Conservation (phyloP, 2,888 invertebrate species). For the Calameuta pallipes region DNA sequence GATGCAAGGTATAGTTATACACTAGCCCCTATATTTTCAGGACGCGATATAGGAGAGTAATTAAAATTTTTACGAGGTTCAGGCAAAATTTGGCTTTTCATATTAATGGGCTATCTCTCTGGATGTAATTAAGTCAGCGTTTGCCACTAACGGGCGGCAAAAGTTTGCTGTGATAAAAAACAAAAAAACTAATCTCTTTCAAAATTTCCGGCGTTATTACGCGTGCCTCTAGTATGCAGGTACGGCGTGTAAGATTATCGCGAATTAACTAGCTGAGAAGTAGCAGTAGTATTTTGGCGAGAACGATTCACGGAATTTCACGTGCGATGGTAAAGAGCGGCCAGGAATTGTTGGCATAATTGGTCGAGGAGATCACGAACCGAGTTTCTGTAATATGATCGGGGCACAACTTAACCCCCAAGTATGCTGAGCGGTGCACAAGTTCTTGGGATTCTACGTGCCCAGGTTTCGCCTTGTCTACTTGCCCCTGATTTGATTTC, state of each 20-base stretch:
- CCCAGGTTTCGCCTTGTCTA: constrained; percentile 37
- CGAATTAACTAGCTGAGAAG: background rate
- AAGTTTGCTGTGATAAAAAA: too few relatives aligned
- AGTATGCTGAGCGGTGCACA: background rate
- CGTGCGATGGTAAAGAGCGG: background rate
- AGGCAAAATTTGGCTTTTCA: background rate
- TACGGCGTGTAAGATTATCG: background rate
- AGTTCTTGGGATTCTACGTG: constrained; percentile 33
- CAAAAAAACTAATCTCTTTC: too few relatives aligned
- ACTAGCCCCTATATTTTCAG: background rate
- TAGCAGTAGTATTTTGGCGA: background rate
- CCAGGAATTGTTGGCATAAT: background rate
- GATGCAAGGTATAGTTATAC: background rate
- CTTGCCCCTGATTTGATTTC: constrained; percentile 51
- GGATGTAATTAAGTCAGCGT: too few relatives aligned
- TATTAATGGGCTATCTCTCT: background rate
- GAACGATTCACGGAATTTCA: background rate
- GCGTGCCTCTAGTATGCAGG: background rate
- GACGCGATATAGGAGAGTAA: background rate
- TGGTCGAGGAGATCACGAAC: background rate
- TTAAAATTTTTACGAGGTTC: background rate
- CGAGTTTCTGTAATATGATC: background rate
- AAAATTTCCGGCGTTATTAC: background rate
- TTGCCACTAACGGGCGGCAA: too few relatives aligned
- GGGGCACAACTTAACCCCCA: background rate